phyloP scores from a whole-genome alignment of 2,113 vertebrate species.

The Myotis davidii region DNA sequence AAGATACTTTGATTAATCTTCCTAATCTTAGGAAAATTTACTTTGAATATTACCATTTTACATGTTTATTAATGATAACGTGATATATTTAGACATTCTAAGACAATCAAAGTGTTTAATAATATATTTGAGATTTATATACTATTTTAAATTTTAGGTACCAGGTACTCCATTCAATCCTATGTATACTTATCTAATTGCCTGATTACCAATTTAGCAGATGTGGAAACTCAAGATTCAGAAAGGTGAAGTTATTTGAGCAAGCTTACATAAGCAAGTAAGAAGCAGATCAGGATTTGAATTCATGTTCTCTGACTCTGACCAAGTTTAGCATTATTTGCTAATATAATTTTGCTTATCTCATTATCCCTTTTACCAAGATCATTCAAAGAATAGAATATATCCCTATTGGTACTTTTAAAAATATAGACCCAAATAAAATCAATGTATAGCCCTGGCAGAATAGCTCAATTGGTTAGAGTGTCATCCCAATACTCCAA shows the following conservation, averaged over 20 bases:
- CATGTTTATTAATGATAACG: neutral
- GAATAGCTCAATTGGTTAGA: neutral
- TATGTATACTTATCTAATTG: neutral
- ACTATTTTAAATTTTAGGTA: slow-evolving; percentile 3
- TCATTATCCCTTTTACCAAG: neutral
- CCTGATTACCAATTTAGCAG: neutral
- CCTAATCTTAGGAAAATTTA: slow-evolving; percentile 16
- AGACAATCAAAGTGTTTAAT: neutral
- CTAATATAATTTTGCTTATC: neutral
- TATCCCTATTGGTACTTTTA: neutral
- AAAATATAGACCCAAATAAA: slow-evolving; percentile 4
- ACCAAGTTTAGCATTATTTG: neutral
- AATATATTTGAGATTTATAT: slow-evolving; percentile 22
- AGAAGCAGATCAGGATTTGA: neutral
- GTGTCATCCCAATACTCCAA: neutral
- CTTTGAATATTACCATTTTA: neutral
- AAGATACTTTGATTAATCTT: neutral
- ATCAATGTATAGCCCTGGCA: neutral
- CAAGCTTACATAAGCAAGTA: neutral
- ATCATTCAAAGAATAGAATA: slow-evolving; percentile 31
- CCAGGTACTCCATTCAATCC: neutral
- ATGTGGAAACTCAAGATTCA: neutral
- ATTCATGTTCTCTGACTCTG: slow-evolving; percentile 26
- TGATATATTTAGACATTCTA: neutral
- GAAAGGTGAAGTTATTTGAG: neutral